phyloP scores from a whole-genome alignment of 2,888 invertebrate genomes.

The Troides oblongomaculatus region DNA sequence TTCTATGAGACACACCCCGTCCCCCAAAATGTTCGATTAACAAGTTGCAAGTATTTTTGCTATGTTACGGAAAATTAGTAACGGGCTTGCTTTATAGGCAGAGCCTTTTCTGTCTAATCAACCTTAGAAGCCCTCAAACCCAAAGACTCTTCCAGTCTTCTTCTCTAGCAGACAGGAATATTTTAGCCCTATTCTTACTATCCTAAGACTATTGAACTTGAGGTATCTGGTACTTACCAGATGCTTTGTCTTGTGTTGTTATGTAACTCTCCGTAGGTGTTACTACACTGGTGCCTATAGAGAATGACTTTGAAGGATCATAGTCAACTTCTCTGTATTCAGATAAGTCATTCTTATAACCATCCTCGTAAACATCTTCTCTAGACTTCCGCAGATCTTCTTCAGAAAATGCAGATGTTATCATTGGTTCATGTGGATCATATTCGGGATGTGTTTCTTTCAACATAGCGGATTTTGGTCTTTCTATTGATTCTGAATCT shows the following conservation, averaged over 20 bases:
- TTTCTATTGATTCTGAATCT: constrained; percentile 71
- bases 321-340: constrained; percentile 53
- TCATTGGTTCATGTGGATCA: constrained; percentile 76
- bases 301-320: constrained; percentile 57
- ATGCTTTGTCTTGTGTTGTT: constrained; percentile 54
- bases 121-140: too few relatives aligned
- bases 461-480: constrained; percentile 72
- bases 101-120: too few relatives aligned
- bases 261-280: constrained; percentile 48
- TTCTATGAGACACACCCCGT: too few relatives aligned
- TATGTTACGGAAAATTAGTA: too few relatives aligned
- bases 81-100: too few relatives aligned
- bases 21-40: too few relatives aligned
- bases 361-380: constrained; percentile 67
- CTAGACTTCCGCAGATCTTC: constrained; percentile 69
- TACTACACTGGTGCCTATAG: constrained; percentile 48
- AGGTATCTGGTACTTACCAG: constrained; percentile 45
- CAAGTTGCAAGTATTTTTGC: too few relatives aligned
- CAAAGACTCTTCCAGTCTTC: too few relatives aligned
- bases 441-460: constrained; percentile 73
- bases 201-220: too few relatives aligned
- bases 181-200: too few relatives aligned
- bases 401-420: constrained; percentile 73
- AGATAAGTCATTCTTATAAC: constrained; percentile 56
- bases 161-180: too few relatives aligned